phyloP scores from a whole-genome alignment of 2,113 vertebrate genomes.

The Formicarius rufipectus region DNA sequence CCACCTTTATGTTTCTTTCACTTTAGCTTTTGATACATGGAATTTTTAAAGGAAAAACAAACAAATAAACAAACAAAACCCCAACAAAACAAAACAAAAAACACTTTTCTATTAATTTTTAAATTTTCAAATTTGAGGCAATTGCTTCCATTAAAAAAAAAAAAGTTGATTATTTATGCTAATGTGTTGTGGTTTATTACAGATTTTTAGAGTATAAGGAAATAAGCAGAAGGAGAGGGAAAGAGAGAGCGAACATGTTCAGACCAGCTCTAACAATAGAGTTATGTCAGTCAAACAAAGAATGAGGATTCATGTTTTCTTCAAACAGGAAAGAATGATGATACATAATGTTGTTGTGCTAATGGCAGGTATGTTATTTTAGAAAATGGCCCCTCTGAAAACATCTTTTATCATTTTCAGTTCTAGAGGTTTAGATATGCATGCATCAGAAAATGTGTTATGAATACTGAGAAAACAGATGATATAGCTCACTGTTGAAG shows the following conservation, averaged over 20 bases:
- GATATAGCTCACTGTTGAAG: background rate
- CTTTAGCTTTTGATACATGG: background rate
- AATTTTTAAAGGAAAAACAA: background rate
- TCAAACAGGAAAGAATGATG: background rate
- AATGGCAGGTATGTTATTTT: background rate
- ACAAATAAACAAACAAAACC: too few species aligned
- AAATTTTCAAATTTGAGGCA: background rate
- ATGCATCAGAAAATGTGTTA: background rate
- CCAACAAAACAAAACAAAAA: background rate
- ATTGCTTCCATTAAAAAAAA: background rate
- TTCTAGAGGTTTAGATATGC: background rate
- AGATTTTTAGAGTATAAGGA: background rate
- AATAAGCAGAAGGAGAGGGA: background rate
- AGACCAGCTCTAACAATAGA: background rate
- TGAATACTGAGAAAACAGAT: background rate
- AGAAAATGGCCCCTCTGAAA: background rate
- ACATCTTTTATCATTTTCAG: background rate
- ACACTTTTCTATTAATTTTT: background rate
- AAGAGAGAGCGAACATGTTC: background rate
- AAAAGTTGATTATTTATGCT: background rate
- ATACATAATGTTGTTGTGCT: background rate
- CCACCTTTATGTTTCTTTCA: background rate
- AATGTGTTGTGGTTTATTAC: accelerated
- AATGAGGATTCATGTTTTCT: background rate
- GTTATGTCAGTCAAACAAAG: background rate